Evolutionary conservation across 2,888 invertebrate species (phyloP).

Genomic region (Sericinus montela): DNA sequence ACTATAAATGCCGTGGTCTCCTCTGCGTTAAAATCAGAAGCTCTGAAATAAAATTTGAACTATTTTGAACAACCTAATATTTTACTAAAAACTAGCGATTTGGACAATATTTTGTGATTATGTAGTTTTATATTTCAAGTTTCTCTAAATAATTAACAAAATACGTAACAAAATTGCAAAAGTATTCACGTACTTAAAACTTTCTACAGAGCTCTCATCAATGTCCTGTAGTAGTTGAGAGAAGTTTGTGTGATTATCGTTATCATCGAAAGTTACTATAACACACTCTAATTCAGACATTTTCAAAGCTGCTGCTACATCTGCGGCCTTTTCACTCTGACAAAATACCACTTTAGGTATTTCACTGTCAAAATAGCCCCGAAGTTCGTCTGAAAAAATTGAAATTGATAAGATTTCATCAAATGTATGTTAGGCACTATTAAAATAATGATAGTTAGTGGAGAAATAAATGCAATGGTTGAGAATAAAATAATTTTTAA

Average conservation of each 20-base stretch:
- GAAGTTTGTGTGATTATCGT: constrained; percentile 1
- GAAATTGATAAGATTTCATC: no score
- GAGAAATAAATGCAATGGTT: no score
- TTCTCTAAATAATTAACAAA: no score
- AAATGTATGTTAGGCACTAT: constrained; percentile 8
- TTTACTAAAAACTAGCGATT: no score
- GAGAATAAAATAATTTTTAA: no score
- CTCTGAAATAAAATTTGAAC: constrained; percentile 33
- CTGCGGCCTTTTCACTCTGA: constrained; percentile 18
- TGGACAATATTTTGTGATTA: no score
- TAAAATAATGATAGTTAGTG: no score
- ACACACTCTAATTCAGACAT: constrained; percentile 33
- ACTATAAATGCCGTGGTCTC: constrained; percentile 32
- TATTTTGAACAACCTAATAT: no score
- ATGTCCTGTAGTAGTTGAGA: constrained; percentile 15
- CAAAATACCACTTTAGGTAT: constrained; percentile 25
- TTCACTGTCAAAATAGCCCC: constrained; percentile 12
- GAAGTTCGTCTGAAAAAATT: constrained; percentile 23
- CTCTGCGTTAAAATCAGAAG: constrained; percentile 36
- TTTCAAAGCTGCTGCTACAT: constrained; percentile 36
- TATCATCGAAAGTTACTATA: constrained; percentile 34
- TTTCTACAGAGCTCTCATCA: no score
- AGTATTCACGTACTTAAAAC: no score
- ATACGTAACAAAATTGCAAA: no score
- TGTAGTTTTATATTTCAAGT: no score